A percentile compares a stretch with the other conserved stretches of the same genome.
Evolutionary conservation across 2,797 vertebrate genomes (phyloP).

Genomic region (Setipinna tenuifilis): DNA sequence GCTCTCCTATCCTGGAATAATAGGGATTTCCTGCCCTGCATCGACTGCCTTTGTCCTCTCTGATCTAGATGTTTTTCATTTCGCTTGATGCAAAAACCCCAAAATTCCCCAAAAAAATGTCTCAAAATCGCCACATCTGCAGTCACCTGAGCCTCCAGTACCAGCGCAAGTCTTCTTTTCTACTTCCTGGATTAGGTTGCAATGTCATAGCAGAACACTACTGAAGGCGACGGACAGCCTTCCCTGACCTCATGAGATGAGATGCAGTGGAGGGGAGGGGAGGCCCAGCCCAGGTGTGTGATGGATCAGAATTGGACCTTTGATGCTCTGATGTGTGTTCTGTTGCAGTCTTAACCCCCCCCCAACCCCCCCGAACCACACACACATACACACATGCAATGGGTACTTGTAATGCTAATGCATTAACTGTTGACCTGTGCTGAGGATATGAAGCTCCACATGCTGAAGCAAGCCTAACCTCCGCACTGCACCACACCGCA

Average conservation of each 20-base stretch:
- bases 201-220: neutral
- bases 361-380: neutral
- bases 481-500: neutral
- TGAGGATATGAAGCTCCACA: neutral
- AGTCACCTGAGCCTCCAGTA: neutral
- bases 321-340: neutral
- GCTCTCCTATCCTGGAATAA: neutral
- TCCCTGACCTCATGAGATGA: neutral
- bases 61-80: constrained; percentile 1
- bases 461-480: neutral
- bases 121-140: neutral
- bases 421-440: neutral
- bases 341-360: neutral
- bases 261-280: neutral
- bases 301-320: neutral
- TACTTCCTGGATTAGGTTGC: constrained; percentile 1
- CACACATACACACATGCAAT: neutral
- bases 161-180: neutral
- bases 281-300: neutral
- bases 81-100: too few species aligned
- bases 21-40: neutral
- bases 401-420: neutral
- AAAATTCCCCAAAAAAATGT: neutral
- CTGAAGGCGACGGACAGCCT: neutral
- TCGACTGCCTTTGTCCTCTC: neutral